Conservation (phyloP, 2,888 invertebrate genomes). For the Acronicta alni region DNA sequence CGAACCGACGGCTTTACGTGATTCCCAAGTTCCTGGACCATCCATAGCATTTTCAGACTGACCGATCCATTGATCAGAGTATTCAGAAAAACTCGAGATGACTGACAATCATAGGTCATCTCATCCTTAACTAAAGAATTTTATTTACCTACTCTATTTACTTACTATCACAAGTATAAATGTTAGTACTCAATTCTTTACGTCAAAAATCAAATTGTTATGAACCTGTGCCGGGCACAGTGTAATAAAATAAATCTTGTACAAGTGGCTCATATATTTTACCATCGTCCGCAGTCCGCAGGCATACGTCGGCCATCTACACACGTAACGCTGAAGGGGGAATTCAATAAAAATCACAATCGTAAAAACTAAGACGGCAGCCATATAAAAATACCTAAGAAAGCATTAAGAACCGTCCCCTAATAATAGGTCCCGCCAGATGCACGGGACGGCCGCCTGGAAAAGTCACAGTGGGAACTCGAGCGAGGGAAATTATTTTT, state of each 20-base stretch:
- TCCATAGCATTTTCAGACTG: no score
- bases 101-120: no score
- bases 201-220: conserved; percentile 72
- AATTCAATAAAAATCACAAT: conserved; percentile 89
- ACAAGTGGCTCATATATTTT: conserved; percentile 86
- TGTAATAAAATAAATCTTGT: conserved; percentile 84
- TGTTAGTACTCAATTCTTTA: no score
- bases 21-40: no score
- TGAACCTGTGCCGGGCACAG: conserved; percentile 71
- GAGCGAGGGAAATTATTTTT: conserved; percentile 88
- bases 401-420: conserved; percentile 87
- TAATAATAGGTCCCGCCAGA: conserved; percentile 88
- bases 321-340: conserved; percentile 69
- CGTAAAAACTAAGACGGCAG: conserved; percentile 87
- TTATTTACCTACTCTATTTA: no score
- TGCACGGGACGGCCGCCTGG: conserved; percentile 87
- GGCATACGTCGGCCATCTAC: conserved; percentile 73
- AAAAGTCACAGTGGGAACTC: conserved; percentile 87
- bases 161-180: no score
- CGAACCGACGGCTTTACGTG: no score
- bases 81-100: no score
- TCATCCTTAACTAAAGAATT: no score
- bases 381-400: conserved; percentile 88
- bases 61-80: no score
- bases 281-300: conserved; percentile 81